phyloP scores from a whole-genome alignment of 2,888 invertebrate species.

The Himalopsyche tibetana region DNA sequence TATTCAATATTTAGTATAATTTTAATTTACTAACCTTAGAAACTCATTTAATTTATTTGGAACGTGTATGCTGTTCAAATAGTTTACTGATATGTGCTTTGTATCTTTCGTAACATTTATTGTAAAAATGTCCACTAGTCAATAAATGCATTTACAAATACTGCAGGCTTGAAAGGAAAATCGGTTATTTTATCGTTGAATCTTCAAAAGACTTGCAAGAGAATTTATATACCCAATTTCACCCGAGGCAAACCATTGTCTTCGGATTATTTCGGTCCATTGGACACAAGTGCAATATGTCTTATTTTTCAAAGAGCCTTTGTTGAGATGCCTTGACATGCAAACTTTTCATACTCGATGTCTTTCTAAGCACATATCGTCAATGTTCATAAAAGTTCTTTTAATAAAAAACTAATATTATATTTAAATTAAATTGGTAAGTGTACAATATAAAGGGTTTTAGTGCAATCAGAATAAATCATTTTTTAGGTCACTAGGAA shows the following conservation, averaged over 20 bases:
- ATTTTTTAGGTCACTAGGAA: no score
- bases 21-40: no score
- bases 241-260: conserved; percentile 56
- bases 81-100: no score
- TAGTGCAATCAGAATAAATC: no score
- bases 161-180: conserved; percentile 36
- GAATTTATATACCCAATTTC: conserved; percentile 61
- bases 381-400: no score
- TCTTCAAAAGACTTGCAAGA: conserved; percentile 43
- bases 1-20: no score
- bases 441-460: no score
- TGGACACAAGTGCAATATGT: conserved; percentile 65
- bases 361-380: background rate
- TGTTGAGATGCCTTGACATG: conserved; percentile 39
- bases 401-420: no score
- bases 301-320: conserved; percentile 55
- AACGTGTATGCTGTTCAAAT: no score
- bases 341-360: conserved; percentile 34
- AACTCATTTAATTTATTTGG: no score
- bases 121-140: background rate
- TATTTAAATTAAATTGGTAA: no score
- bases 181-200: conserved; percentile 32
- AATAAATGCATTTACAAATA: conserved; percentile 36
- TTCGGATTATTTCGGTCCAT: conserved; percentile 60
- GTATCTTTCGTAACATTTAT: background rate